Evolutionary conservation across 2,797 vertebrate species (phyloP).

Genomic region (Natrix natrix): DNA sequence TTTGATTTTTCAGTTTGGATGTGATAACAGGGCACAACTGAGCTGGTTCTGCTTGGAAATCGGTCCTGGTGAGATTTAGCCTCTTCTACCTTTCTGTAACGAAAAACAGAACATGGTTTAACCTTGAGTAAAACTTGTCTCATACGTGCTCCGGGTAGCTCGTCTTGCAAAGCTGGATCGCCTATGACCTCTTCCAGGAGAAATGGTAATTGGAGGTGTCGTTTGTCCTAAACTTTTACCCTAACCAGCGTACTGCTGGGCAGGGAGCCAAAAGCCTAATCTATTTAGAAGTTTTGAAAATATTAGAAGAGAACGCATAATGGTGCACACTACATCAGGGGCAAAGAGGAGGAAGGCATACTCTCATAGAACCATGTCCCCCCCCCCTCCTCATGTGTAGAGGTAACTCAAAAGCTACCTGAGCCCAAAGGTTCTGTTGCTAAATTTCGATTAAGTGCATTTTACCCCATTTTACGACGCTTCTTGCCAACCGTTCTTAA

Average conservation of each 20-base stretch:
- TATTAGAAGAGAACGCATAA: slow-evolving; percentile 46
- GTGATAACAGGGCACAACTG: background rate
- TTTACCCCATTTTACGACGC: too few species aligned
- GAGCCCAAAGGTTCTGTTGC: background rate
- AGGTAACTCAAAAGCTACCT: too few species aligned
- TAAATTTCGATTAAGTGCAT: background rate
- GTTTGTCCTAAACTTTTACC: slow-evolving; percentile 67
- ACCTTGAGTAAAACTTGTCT: slow-evolving; percentile 54
- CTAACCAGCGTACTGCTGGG: slow-evolving; percentile 57
- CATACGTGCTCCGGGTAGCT: slow-evolving; percentile 33
- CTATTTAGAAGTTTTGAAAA: slow-evolving; percentile 62
- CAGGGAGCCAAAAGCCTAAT: slow-evolving; percentile 58
- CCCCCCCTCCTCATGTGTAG: too few species aligned
- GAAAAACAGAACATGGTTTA: slow-evolving; percentile 47
- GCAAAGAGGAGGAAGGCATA: slow-evolving; percentile 35
- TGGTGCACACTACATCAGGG: slow-evolving; percentile 30
- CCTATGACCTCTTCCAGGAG: slow-evolving; percentile 63
- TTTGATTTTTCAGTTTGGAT: background rate
- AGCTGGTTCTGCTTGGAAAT: background rate
- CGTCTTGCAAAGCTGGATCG: slow-evolving; percentile 14
- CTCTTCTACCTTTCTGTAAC: slow-evolving; percentile 35
- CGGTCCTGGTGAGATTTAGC: background rate
- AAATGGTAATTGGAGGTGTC: slow-evolving; percentile 68
- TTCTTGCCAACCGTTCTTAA: too few species aligned
- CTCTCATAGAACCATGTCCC: background rate